Evolutionary conservation across 2,888 invertebrate genomes (phyloP), one percentile per base, ranked within the genome.

Genomic region (Leptura quadrifasciata): DNA sequence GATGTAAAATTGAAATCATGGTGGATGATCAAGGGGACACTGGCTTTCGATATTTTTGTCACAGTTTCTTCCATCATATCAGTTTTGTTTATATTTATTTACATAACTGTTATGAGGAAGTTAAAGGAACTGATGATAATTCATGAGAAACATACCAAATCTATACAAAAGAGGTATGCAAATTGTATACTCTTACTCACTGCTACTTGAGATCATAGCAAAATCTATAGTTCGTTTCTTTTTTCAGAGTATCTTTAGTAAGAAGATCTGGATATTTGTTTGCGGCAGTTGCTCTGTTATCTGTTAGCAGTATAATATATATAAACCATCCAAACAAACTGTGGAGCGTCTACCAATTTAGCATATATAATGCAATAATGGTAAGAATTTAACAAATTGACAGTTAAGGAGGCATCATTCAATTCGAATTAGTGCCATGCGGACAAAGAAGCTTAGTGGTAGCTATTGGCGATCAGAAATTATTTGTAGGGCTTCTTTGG

Each of bases 41-140:
- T 91, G 18, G 91, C 94, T 71, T 93, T 93, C 84, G 91, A 91
- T 78, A 93, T 94, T 82, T 94, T 94, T 86, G 91, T 93, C 31
- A 92, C 92, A 68, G 94, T 94, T 74, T 93, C 94, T 81, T 91
- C 92, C 35, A 91, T 95, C 75, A 92, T 95, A 84, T 90, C 93
- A 54, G 87, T 92, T 47, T 91, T 95, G 64, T 94, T 95, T 85
- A 89, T 93, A 58, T 91, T 94, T 69, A 90, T 95, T 71, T 93
- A 94, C 79, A 89, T 92, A 82, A 93, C 93, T 83, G 93, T 95
- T 27, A 91, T 93, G 76, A 90, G 91, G 81, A 91, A 93, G 76
- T 88, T 94, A 80, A 89, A 92, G 79, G 91, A 92, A 83, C 89
- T 93, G 80, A 91, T 91, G 75, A 91, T 91, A 76, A 92, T 93